Percentiles rank a stretch among this genome's conserved stretches.
Conservation (phyloP, 1,140 invertebrate genomes). For the Drosophila guanche region DNA sequence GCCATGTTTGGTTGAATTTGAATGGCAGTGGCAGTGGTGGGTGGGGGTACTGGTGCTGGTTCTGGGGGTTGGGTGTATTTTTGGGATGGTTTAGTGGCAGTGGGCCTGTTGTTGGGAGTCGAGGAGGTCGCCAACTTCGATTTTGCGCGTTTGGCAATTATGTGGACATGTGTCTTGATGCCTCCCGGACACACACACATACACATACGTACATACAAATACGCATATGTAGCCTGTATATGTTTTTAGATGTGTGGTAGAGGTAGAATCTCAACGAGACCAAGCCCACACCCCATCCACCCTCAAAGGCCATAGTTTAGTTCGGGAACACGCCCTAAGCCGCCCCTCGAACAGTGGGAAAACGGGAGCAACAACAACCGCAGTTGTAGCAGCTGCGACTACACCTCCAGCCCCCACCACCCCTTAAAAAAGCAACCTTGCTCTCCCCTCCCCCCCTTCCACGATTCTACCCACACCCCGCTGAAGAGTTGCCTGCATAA, state of each 20-base stretch:
- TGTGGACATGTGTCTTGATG: slow-evolving; percentile 79
- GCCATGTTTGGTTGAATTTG: slow-evolving; percentile 12
- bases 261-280: slow-evolving; percentile 29
- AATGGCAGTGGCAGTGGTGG: no score
- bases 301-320: slow-evolving; percentile 37
- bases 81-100: background rate
- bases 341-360: slow-evolving; percentile 2
- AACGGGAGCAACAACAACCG: slow-evolving; percentile 24
- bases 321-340: slow-evolving; percentile 34
- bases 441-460: slow-evolving; percentile 1
- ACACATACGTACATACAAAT: slow-evolving; percentile 18
- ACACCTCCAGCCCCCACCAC: slow-evolving; percentile 5
- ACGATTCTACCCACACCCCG: slow-evolving; percentile 1
- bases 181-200: slow-evolving; percentile 52
- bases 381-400: slow-evolving; percentile 19
- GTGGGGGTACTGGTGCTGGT: slow-evolving; percentile 9
- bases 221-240: background rate
- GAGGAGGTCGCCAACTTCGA: slow-evolving; percentile 60
- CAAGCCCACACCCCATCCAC: background rate
- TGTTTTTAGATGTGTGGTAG: slow-evolving; percentile 8
- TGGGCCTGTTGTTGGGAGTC: slow-evolving; percentile 19
- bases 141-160: slow-evolving; percentile 81
- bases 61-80: slow-evolving; percentile 16
- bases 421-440: slow-evolving; percentile 11
- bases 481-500: slow-evolving; percentile 66